A percentile compares a stretch with the other conserved stretches of the same genome.
Conservation (phyloP, 1,140 invertebrate genomes). For the Trissolcus basalis region DNA sequence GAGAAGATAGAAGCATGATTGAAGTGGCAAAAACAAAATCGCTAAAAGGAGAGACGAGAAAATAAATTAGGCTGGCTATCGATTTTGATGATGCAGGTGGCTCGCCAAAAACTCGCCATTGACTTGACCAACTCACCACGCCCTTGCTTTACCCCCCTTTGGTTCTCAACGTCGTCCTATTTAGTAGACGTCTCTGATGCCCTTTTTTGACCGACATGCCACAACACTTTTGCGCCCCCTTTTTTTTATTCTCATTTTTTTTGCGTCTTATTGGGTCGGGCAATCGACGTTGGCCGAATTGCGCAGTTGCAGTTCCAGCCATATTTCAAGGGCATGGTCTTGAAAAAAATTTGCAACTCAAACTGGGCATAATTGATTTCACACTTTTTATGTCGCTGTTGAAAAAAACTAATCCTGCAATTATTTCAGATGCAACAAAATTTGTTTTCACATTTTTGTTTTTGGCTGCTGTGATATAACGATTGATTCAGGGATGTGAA, state of each 20-base stretch:
- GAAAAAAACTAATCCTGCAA: too few relatives aligned
- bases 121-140: slow-evolving; percentile 43
- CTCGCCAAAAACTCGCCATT: slow-evolving; percentile 60
- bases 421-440: too few relatives aligned
- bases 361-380: neutral
- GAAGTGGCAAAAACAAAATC: slow-evolving; percentile 46
- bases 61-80: slow-evolving; percentile 59
- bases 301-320: slow-evolving; percentile 9
- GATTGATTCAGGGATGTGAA: too few relatives aligned
- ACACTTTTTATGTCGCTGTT: too few relatives aligned
- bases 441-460: too few relatives aligned
- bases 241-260: neutral
- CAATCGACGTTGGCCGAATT: slow-evolving; percentile 24
- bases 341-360: neutral
- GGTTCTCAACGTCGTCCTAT: slow-evolving; percentile 24
- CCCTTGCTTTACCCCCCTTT: slow-evolving; percentile 33
- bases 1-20: slow-evolving; percentile 24
- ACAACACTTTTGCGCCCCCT: slow-evolving; percentile 26
- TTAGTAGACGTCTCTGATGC: slow-evolving; percentile 32
- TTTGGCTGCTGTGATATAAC: too few relatives aligned
- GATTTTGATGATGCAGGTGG: slow-evolving; percentile 62
- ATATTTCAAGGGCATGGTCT: slow-evolving; percentile 25
- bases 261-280: slow-evolving; percentile 27
- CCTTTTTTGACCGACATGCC: slow-evolving; percentile 32
- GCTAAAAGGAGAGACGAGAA: slow-evolving; percentile 56